Percentiles rank a stretch among this genome's conserved stretches.
Conservation (phyloP, 2,113 vertebrate species). For the Neogale vison region DNA sequence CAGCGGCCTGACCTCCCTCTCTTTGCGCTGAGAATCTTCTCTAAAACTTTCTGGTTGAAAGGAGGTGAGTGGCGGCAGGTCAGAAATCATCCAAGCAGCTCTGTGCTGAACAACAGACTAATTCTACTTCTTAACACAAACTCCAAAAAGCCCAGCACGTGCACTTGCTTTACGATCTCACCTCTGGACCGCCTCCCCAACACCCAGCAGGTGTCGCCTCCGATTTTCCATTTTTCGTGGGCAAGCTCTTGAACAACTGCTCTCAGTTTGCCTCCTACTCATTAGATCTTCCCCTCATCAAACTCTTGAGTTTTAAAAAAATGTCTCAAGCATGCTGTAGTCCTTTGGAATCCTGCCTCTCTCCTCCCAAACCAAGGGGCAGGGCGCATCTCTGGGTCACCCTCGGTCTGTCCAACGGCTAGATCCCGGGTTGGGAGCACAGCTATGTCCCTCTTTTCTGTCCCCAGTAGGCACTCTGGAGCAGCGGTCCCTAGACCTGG, state of each 20-base stretch:
- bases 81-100: not conserved
- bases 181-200: no score
- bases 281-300: not conserved
- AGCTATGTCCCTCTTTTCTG: not conserved
- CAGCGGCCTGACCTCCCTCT: not conserved
- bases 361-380: not conserved
- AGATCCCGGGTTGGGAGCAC: not conserved
- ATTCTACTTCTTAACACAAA: not conserved
- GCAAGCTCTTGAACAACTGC: not conserved
- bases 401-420: no score
- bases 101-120: not conserved
- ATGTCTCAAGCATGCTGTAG: not conserved
- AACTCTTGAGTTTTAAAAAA: not conserved
- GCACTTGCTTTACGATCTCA: not conserved
- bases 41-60: not conserved
- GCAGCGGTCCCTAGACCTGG: not conserved
- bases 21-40: not conserved
- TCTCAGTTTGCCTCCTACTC: not conserved
- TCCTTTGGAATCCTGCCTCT: not conserved
- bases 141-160: not conserved
- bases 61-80: not conserved
- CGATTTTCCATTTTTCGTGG: not conserved
- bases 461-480: not conserved
- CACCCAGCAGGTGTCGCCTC: not conserved
- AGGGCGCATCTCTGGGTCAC: fast-evolving